Conservation (phyloP, 1,140 invertebrate species). For the Drosophila gunungcola region DNA sequence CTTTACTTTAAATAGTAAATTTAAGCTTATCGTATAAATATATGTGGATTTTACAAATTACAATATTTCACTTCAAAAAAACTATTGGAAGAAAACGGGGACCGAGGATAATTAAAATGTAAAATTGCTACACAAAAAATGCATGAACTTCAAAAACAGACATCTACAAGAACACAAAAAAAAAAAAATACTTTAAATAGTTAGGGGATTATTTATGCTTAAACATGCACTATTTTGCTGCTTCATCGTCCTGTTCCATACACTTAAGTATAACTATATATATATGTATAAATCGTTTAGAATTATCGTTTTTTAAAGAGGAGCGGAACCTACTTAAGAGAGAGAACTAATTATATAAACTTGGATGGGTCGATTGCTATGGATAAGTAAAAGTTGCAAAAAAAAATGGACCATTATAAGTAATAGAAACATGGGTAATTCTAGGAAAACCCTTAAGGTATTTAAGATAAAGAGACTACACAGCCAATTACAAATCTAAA, state of each 20-base stretch:
- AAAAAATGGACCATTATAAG: background rate
- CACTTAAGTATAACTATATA: slow-evolving; percentile 1
- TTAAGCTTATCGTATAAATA: slow-evolving; percentile 41
- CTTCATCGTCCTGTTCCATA: background rate
- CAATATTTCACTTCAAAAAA: slow-evolving; percentile 19
- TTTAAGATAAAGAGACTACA: background rate
- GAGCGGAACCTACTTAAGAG: slow-evolving; percentile 12
- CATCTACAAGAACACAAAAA: slow-evolving; percentile 10
- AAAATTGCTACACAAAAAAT: slow-evolving; percentile 9
- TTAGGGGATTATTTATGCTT: slow-evolving; percentile 4
- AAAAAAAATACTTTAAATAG: slow-evolving; percentile 17
- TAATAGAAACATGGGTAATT: background rate
- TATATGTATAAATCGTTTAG: slow-evolving; percentile 27
- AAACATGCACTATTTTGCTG: slow-evolving; percentile 25
- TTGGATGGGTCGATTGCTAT: slow-evolving; percentile 22
- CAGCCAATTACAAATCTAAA: background rate
- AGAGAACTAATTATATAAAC: slow-evolving; percentile 21
- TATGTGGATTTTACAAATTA: slow-evolving; percentile 38
- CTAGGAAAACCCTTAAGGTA: background rate
- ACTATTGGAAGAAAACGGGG: slow-evolving; percentile 1
- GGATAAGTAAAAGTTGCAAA: background rate
- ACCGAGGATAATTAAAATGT: slow-evolving; percentile 4
- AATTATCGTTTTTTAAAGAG: slow-evolving; percentile 17
- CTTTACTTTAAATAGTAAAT: slow-evolving; percentile 59
- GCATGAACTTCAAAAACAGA: slow-evolving; percentile 3